Conservation (phyloP, 2,888 invertebrate species). For the Aproaerema taeniolella region DNA sequence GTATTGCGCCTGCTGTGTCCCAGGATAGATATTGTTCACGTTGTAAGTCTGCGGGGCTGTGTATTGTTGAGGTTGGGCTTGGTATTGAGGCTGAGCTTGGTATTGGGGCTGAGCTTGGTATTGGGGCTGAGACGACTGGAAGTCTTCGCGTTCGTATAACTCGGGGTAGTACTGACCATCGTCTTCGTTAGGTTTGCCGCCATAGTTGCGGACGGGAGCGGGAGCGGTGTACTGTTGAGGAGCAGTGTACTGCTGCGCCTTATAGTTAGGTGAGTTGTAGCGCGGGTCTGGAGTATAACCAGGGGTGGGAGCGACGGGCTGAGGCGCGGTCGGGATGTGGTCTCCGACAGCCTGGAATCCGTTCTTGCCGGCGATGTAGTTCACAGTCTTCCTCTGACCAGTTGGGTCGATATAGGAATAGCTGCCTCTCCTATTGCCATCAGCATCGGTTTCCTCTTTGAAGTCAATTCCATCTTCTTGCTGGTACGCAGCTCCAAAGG, state of each 20-base stretch:
- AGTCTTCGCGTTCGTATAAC: conserved; percentile 65
- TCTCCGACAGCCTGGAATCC: conserved; percentile 90
- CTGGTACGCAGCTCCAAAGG: conserved; percentile 90
- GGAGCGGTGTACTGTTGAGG: conserved; percentile 69
- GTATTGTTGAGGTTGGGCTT: conserved; percentile 39
- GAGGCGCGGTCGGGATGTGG: conserved; percentile 84
- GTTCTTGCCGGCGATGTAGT: conserved; percentile 91
- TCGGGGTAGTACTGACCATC: conserved; percentile 74
- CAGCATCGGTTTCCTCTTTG: conserved; percentile 91
- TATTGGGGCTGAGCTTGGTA: conserved; percentile 49
- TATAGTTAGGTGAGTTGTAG: conserved; percentile 74
- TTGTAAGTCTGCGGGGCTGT: conserved; percentile 48
- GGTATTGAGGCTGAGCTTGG: conserved; percentile 49
- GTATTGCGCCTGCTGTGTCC: conserved; percentile 68
- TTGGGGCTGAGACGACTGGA: conserved; percentile 55
- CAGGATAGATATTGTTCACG: conserved; percentile 66
- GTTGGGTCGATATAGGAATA: conserved; percentile 92
- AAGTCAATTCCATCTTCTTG: conserved; percentile 94
- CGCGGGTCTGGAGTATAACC: conserved; percentile 73
- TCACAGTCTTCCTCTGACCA: conserved; percentile 87
- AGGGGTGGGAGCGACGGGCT: conserved; percentile 75
- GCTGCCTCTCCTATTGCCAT: conserved; percentile 88
- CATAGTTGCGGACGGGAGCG: conserved; percentile 63
- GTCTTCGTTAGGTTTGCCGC: conserved; percentile 65
- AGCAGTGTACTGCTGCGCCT: conserved; percentile 61